These are phyloP conservation scores for Urocynchramus pylzowi DNA, from an alignment of 2,113 vertebrate genomes.

Conservation along the genomic window DNA sequence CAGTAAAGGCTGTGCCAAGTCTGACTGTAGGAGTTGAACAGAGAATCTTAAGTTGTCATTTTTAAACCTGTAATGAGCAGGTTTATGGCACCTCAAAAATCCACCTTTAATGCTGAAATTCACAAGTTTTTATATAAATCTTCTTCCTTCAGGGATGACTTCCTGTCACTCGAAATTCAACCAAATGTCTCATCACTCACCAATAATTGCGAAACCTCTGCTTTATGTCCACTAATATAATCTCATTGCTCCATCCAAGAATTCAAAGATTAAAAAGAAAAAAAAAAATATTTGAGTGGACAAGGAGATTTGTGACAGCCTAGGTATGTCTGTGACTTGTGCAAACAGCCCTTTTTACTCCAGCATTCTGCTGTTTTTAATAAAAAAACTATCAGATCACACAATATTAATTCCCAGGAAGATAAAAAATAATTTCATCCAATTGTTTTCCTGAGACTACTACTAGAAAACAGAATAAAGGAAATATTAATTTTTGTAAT, in stretches of 20 bases:
- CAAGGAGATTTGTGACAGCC: neutral
- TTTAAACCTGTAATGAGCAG: neutral
- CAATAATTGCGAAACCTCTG: neutral
- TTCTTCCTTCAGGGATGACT: neutral
- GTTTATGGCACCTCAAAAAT: neutral
- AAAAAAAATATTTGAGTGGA: neutral
- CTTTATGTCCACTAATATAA: neutral
- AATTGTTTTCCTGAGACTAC: neutral
- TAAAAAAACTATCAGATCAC: neutral
- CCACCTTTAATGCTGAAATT: neutral
- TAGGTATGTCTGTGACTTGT: neutral
- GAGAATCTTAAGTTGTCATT: rapidly evolving
- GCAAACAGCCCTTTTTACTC: neutral
- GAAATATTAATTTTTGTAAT: neutral
- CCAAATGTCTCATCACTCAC: neutral
- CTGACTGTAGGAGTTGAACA: neutral
- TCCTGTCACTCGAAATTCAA: neutral
- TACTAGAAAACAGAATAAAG: neutral
- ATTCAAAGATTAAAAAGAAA: neutral
- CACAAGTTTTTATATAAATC: neutral
- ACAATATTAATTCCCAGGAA: neutral
- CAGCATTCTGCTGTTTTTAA: neutral
- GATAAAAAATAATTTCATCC: neutral
- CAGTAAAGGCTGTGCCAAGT: neutral
- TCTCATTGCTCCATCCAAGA: neutral